Evolutionary conservation across 2,797 vertebrate species (phyloP).

Genomic region (Myotis myotis): DNA sequence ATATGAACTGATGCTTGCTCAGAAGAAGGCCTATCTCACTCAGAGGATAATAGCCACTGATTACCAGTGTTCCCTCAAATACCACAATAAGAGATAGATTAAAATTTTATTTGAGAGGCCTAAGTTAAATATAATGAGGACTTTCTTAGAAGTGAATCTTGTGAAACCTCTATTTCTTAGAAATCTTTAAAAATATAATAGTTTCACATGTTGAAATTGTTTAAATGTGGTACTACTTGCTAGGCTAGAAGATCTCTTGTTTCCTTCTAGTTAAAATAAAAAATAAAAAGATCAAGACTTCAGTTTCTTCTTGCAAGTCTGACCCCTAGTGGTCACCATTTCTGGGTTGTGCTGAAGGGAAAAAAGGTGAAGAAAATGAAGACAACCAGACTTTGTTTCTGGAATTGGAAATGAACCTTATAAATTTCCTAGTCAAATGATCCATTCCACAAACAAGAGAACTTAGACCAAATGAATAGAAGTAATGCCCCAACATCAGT

Average conservation of each 20-base stretch:
- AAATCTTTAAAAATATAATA: constrained; percentile 14
- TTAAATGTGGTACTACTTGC: not conserved
- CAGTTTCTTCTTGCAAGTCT: constrained; percentile 34
- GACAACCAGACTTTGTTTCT: not conserved
- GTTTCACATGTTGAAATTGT: not conserved
- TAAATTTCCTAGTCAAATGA: not conserved
- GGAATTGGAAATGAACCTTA: not conserved
- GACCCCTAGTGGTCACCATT: constrained; percentile 63
- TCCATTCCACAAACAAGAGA: not conserved
- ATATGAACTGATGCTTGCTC: not conserved
- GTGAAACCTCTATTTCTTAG: constrained; percentile 45
- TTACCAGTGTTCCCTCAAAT: not conserved
- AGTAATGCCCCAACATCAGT: not conserved
- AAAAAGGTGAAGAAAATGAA: constrained; percentile 6
- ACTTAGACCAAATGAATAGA: not conserved
- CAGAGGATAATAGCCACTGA: not conserved
- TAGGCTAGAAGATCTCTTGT: not conserved
- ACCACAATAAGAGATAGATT: not conserved
- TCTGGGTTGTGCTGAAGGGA: not conserved
- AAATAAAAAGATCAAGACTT: not conserved
- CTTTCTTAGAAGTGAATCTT: not conserved
- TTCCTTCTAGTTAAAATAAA: not conserved
- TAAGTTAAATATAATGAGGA: constrained; percentile 2
- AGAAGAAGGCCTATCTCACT: not conserved
- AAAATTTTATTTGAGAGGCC: not conserved